These are phyloP conservation scores for Lepus townsendii DNA, from an alignment of 2,797 vertebrate species.

Conservation along the genomic window DNA sequence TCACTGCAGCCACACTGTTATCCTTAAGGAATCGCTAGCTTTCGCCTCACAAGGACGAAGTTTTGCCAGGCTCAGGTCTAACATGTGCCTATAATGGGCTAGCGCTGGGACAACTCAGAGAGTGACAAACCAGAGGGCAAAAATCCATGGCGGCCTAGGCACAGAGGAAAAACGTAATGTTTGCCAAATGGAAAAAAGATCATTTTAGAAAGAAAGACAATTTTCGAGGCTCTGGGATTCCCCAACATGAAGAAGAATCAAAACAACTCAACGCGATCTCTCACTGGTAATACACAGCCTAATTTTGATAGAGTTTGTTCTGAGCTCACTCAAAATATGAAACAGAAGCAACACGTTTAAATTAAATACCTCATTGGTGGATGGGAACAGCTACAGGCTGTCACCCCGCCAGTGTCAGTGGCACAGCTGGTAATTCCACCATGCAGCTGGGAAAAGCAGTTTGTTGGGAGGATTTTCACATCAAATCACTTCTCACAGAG, in stretches of 20 bases:
- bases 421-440: constrained; percentile 24
- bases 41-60: constrained; percentile 31
- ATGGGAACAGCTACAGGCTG: constrained; percentile 42
- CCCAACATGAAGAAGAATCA: constrained; percentile 38
- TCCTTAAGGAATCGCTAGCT: not conserved
- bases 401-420: constrained; percentile 13
- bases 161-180: constrained; percentile 1
- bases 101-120: not conserved
- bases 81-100: not conserved
- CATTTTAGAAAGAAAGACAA: constrained; percentile 51
- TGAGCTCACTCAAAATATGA: constrained; percentile 46
- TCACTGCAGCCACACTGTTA: not conserved
- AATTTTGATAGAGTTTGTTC: constrained; percentile 65
- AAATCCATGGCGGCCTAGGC: constrained; percentile 44
- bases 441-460: constrained; percentile 60
- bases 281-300: not conserved
- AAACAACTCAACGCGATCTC: constrained; percentile 52
- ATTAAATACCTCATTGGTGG: constrained; percentile 44
- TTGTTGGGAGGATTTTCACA: constrained; percentile 45
- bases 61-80: not conserved
- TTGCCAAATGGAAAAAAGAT: constrained; percentile 65
- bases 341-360: constrained; percentile 58
- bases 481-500: constrained; percentile 18
- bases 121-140: not conserved
- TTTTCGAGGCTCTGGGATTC: constrained; percentile 36